Base-by-base conservation (phyloP, 2,113 vertebrate species). In the Laterallus jamaicensis region DNA sequence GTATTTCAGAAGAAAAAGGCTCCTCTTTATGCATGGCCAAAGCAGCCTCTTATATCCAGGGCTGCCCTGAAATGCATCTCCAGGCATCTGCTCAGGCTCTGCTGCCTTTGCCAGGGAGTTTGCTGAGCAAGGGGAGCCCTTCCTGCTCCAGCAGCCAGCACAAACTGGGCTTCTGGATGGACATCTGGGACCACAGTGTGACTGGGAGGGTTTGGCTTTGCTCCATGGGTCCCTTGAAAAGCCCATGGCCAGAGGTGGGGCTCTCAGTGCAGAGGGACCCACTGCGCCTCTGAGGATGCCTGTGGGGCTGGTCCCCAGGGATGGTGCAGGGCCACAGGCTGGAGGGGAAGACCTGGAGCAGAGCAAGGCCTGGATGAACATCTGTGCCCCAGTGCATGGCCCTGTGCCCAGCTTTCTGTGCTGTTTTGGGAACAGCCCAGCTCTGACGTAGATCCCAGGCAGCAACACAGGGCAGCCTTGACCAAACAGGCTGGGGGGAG, bases 281-380 rank as follows among this genome's bases (percentile, higher is more conserved):
- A 3, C 11, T 31, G 58, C 29, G 60, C 4, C 49, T 24, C 14
- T 0, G 4, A 10, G 32, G 50, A 25, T 25, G 39, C 28, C 42
- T 0, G 0, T 2, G 6, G 40, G 18, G 70, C 62, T 62, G 71
- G n/a, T 67, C 9, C 59, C 15, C 29, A 7, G 54, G 31, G 32
- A 3, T 16, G n/a, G 3, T 0, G 1, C 7, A 21, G 68, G 47
- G 54, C 11, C 5, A 6, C 0, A 5, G 63, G 54, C 67, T 32
- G 76, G 39, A 3, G 0, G 70, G 58, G 76, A n/a, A 11, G 29
- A 13, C 37, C 18, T 4, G 9, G 67, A 31, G 50, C 67, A 63
- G 26, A 50, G 71, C 2, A 1, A n/a, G 47, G 25, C 40, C 63
- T 40, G 0, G 1, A 35, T 62, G 75, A 29, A 21, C 32, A 4